phyloP scores from a whole-genome alignment of 2,113 vertebrate genomes.

The Potamarius usumacintae region DNA sequence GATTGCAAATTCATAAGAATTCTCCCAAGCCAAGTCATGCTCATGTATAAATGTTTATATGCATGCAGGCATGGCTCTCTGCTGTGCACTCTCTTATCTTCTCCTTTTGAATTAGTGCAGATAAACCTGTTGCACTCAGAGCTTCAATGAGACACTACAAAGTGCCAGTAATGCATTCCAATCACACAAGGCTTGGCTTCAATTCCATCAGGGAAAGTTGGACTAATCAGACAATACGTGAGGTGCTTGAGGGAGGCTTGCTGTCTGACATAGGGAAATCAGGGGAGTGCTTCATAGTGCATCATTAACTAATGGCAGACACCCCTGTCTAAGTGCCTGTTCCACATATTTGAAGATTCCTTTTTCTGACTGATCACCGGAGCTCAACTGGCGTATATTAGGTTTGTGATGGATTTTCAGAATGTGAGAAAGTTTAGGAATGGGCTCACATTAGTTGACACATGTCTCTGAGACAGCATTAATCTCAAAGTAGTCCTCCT shows the following conservation, averaged over 20 bases:
- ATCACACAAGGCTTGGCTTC: slow-evolving; percentile 20
- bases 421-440: slow-evolving; percentile 21
- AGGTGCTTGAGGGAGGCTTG: slow-evolving; percentile 40
- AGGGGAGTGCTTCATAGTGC: slow-evolving; percentile 30
- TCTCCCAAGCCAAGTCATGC: neutral
- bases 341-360: slow-evolving; percentile 19
- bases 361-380: slow-evolving; percentile 2
- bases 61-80: neutral
- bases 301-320: slow-evolving; percentile 47
- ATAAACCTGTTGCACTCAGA: slow-evolving; percentile 33
- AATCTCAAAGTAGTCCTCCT: slow-evolving; percentile 28
- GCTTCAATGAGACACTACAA: slow-evolving; percentile 5
- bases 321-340: slow-evolving; percentile 17
- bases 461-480: slow-evolving; percentile 23
- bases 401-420: slow-evolving; percentile 19
- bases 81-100: neutral
- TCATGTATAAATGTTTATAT: neutral
- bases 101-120: slow-evolving; percentile 7
- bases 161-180: slow-evolving; percentile 39
- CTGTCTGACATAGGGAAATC: slow-evolving; percentile 41
- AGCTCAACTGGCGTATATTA: slow-evolving; percentile 9
- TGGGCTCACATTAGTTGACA: slow-evolving; percentile 7
- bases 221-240: neutral
- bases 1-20: neutral
- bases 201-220: slow-evolving; percentile 7